Conservation (phyloP, 2,888 invertebrate genomes). For the Myathropa florea region DNA sequence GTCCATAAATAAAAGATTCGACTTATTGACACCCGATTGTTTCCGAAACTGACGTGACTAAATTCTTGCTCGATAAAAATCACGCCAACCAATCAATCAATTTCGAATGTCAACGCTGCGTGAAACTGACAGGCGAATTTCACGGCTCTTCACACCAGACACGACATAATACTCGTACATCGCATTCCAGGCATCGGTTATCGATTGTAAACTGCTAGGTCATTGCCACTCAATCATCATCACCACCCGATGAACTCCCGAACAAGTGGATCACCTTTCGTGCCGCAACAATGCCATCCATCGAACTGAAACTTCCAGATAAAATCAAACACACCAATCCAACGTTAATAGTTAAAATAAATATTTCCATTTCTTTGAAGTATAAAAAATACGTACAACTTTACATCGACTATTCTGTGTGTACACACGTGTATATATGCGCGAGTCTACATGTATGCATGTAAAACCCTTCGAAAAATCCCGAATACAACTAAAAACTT, state of each 20-base stretch:
- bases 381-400: conserved; percentile 35
- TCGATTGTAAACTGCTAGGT: not conserved
- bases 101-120: not conserved
- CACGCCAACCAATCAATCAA: not conserved
- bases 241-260: not conserved
- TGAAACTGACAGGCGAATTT: not conserved
- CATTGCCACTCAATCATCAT: not conserved
- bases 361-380: conserved; percentile 7
- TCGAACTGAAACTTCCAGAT: not conserved
- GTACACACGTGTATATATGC: not conserved
- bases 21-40: not conserved
- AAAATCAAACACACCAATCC: not conserved
- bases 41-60: not conserved
- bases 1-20: not conserved
- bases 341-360: not conserved
- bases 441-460: not conserved
- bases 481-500: not conserved
- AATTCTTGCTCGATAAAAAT: not conserved
- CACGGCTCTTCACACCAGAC: not conserved
- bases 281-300: too few species aligned
- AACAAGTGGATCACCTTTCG: too few species aligned
- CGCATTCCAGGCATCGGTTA: not conserved
- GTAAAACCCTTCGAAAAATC: not conserved
- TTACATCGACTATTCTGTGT: conserved; percentile 4
- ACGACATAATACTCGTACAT: not conserved